Evolutionary conservation across 92 coral and sea anemone genomes (phyloP).

Genomic region (Epizoanthus fatuus): DNA sequence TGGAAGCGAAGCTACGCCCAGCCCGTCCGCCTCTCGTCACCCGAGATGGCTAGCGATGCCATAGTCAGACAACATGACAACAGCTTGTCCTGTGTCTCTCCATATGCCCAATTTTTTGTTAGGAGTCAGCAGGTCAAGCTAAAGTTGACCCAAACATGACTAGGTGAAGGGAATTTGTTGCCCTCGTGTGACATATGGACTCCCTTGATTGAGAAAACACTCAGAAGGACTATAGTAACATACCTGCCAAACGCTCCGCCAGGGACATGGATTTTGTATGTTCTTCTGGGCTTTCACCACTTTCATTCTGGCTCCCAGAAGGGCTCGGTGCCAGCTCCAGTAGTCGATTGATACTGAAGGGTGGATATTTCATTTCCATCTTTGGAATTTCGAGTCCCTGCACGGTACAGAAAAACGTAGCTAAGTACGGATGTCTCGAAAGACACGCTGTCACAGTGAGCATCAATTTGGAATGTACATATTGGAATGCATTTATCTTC

Average conservation of each 20-base stretch:
- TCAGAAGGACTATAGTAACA: neutral
- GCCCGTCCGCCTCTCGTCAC: conserved; percentile 33
- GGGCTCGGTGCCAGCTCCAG: conserved; percentile 62
- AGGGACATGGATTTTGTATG: conserved; percentile 70
- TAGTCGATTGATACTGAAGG: conserved; percentile 74
- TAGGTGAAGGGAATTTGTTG: conserved; percentile 25
- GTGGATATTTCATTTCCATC: conserved; percentile 63
- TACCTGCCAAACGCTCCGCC: conserved; percentile 94
- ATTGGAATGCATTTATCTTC: conserved; percentile 34
- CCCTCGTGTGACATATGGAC: conserved; percentile 14
- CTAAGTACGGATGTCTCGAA: neutral
- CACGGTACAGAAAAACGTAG: neutral
- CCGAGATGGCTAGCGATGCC: neutral
- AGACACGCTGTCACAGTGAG: conserved; percentile 28
- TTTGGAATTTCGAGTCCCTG: conserved; percentile 29
- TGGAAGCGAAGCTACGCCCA: conserved; percentile 13
- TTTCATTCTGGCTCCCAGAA: conserved; percentile 21
- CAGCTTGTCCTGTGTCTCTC: conserved; percentile 15
- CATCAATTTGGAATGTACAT: conserved; percentile 18
- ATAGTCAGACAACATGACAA: conserved; percentile 12
- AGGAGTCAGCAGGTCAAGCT: conserved; percentile 32
- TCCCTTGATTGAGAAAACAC: conserved; percentile 9
- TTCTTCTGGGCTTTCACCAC: conserved; percentile 31
- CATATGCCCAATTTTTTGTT: neutral
- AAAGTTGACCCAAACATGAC: conserved; percentile 14